These are phyloP conservation scores for Megalopta genalis DNA, from an alignment of 1,140 invertebrate genomes.

Conservation along the genomic window DNA sequence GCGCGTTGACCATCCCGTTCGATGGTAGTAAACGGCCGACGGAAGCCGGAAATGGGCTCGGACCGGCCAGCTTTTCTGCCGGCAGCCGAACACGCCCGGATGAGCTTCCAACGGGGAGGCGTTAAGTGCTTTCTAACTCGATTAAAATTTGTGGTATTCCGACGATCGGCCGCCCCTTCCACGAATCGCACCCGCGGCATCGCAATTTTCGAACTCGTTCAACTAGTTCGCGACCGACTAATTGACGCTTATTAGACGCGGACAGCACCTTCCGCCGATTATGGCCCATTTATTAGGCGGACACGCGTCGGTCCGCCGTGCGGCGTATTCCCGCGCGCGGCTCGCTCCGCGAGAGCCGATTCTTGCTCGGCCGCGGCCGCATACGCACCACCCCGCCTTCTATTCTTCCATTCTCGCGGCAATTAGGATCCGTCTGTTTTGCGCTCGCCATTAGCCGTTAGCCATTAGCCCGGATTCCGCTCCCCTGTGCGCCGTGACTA, in stretches of 20 bases:
- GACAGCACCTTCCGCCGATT: too few relatives aligned
- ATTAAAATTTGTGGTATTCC: slow-evolving; percentile 47
- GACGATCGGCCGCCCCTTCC: neutral
- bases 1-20: slow-evolving; percentile 32
- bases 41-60: slow-evolving; percentile 35
- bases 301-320: too few relatives aligned
- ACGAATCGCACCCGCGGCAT: neutral
- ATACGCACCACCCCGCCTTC: neutral
- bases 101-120: slow-evolving; percentile 28
- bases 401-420: too few relatives aligned
- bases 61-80: slow-evolving; percentile 14
- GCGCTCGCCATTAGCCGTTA: slow-evolving; percentile 10
- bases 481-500: neutral
- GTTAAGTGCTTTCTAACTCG: slow-evolving; percentile 52
- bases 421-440: neutral
- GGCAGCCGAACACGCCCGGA: slow-evolving; percentile 8
- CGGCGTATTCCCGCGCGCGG: too few relatives aligned
- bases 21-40: slow-evolving; percentile 1
- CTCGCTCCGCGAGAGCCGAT: too few relatives aligned
- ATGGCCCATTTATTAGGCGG: too few relatives aligned
- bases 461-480: slow-evolving; percentile 1
- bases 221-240: neutral
- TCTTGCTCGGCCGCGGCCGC: neutral
- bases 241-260: too few relatives aligned
- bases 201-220: neutral